Conservation (phyloP, 2,797 vertebrate genomes). For the Furcifer pardalis region DNA sequence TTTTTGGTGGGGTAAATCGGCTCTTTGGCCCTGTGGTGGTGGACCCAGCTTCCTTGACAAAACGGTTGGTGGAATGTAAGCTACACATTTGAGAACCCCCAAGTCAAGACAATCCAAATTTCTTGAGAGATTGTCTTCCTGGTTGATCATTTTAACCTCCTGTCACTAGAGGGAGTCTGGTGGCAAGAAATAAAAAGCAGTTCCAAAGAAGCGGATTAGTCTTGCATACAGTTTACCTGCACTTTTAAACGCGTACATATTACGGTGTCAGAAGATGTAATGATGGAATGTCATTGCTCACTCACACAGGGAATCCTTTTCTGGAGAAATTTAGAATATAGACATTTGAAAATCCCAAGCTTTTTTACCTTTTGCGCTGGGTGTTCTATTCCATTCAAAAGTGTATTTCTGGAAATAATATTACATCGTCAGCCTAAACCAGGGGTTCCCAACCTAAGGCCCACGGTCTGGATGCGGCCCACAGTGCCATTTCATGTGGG, state of each 20-base stretch:
- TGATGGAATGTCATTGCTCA: not conserved
- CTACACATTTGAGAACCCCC: not conserved
- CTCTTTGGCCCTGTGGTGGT: too few species aligned
- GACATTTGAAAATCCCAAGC: not conserved
- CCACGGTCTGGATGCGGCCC: too few species aligned
- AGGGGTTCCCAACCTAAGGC: too few species aligned
- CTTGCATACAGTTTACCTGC: too few species aligned
- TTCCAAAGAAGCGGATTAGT: not conserved
- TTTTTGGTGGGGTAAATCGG: too few species aligned
- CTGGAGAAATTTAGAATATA: not conserved
- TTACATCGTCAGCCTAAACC: too few species aligned
- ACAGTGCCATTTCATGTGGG: too few species aligned
- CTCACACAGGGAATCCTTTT: not conserved
- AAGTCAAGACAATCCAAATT: not conserved
- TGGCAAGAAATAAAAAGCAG: not conserved
- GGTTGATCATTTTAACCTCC: not conserved
- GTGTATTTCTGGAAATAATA: too few species aligned
- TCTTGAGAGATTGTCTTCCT: not conserved
- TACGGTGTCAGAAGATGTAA: not conserved
- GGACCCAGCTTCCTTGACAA: too few species aligned
- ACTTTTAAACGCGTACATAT: not conserved
- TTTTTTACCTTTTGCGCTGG: not conserved
- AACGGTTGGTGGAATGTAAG: too few species aligned
- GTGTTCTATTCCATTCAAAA: too few species aligned
- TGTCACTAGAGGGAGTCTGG: slow-evolving; percentile 1